These are phyloP conservation scores for Oryctes rhinoceros DNA, from an alignment of 1,140 invertebrate genomes.

Conservation along the genomic window DNA sequence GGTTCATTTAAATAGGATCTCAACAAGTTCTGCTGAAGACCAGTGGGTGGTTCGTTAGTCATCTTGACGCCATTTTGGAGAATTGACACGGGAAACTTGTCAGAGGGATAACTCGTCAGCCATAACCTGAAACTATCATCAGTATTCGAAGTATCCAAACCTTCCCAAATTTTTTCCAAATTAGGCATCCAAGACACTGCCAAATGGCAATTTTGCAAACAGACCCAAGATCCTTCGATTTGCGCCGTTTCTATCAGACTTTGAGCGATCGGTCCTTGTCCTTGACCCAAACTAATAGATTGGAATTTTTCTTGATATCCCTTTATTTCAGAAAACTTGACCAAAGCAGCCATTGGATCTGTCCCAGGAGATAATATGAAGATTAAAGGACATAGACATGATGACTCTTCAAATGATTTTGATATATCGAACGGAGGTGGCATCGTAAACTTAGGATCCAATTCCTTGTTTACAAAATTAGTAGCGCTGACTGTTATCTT, in stretches of 20 bases:
- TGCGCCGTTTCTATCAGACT: constrained; percentile 81
- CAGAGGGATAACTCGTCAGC: constrained; percentile 92
- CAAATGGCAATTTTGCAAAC: constrained; percentile 94
- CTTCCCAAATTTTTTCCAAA: constrained; percentile 82
- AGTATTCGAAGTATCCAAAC: constrained; percentile 79
- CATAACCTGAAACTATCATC: constrained; percentile 82
- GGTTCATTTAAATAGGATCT: constrained; percentile 85
- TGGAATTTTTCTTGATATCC: constrained; percentile 79
- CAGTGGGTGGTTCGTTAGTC: constrained; percentile 92
- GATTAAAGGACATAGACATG: constrained; percentile 82
- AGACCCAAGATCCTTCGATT: constrained; percentile 84
- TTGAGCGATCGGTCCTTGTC: constrained; percentile 84
- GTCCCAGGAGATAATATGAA: constrained; percentile 92
- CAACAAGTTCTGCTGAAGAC: constrained; percentile 85
- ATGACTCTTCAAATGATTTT: constrained; percentile 86
- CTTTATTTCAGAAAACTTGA: constrained; percentile 82
- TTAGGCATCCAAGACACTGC: constrained; percentile 89
- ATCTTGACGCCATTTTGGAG: constrained; percentile 93
- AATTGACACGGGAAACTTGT: constrained; percentile 85
- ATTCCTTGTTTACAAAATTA: constrained; percentile 67
- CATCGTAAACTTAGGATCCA: constrained; percentile 83
- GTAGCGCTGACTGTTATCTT: constrained; percentile 75
- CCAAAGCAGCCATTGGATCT: constrained; percentile 84
- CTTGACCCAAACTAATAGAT: constrained; percentile 92
- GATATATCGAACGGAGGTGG: constrained; percentile 89